Percentiles rank a stretch among this genome's conserved stretches.
Evolutionary conservation across 2,888 invertebrate species (phyloP).

Genomic region (Proisotoma minuta): DNA sequence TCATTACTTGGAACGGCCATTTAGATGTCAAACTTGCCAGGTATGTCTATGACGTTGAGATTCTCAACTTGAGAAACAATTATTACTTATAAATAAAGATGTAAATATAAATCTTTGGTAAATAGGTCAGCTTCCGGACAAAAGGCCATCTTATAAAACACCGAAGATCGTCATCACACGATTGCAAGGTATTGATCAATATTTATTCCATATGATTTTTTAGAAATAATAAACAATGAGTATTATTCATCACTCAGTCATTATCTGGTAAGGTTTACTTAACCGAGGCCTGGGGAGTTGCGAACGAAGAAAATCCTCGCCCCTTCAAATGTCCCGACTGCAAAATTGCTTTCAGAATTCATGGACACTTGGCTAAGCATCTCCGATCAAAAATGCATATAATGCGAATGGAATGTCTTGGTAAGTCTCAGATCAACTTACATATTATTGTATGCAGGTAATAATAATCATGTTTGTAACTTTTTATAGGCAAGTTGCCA

Average conservation of each 20-base stretch:
- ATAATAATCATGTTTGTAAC: not conserved
- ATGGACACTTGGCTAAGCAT: constrained; percentile 95
- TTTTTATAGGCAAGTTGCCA: constrained; percentile 63
- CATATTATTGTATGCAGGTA: not conserved
- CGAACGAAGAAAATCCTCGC: constrained; percentile 81
- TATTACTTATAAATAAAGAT: not conserved
- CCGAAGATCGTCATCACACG: constrained; percentile 83
- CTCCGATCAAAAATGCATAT: constrained; percentile 93
- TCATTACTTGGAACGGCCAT: constrained; percentile 89
- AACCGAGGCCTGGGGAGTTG: constrained; percentile 46
- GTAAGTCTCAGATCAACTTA: too few species aligned
- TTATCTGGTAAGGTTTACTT: constrained; percentile 37
- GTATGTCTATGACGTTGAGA: not conserved
- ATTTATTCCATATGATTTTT: not conserved
- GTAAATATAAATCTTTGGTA: too few species aligned
- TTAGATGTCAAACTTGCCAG: constrained; percentile 82
- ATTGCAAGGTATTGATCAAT: constrained; percentile 67
- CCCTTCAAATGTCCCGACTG: constrained; percentile 96
- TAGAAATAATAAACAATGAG: not conserved
- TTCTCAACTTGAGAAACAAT: not conserved
- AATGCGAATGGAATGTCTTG: constrained; percentile 84
- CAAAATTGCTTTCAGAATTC: constrained; percentile 91
- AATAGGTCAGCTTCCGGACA: constrained; percentile 79
- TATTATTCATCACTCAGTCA: not conserved
- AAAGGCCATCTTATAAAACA: constrained; percentile 91